These are phyloP conservation scores for Noctua janthe DNA, from an alignment of 2,888 invertebrate species.

Conservation along the genomic window DNA sequence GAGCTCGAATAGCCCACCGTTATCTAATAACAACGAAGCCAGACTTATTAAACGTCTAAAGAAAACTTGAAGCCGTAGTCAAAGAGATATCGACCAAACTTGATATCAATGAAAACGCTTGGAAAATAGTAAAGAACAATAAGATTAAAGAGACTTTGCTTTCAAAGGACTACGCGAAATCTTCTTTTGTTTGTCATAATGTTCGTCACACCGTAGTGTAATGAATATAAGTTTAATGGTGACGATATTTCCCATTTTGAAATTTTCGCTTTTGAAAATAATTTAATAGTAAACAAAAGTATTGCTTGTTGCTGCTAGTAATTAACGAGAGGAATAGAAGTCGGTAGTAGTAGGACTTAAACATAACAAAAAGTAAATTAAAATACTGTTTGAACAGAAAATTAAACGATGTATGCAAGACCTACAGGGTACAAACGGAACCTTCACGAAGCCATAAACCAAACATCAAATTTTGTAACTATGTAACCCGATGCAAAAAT, in stretches of 20 bases:
- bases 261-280: neutral
- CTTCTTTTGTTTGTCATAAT: conserved; percentile 77
- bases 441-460: too few relatives aligned
- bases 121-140: conserved; percentile 80
- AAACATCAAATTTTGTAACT: too few relatives aligned
- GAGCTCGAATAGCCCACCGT: neutral
- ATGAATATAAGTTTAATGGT: neutral
- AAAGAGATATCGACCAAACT: conserved; percentile 61
- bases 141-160: conserved; percentile 80
- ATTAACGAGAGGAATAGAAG: neutral
- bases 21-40: conserved; percentile 29
- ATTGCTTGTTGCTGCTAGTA: neutral
- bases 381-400: neutral
- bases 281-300: neutral
- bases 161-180: conserved; percentile 77
- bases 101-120: conserved; percentile 67
- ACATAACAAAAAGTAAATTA: neutral
- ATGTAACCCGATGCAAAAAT: too few relatives aligned
- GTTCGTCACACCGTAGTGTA: conserved; percentile 71
- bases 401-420: neutral
- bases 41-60: conserved; percentile 19
- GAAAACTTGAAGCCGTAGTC: conserved; percentile 38
- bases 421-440: neutral
- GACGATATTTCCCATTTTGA: neutral
- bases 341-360: neutral